Evolutionary conservation across 2,797 vertebrate genomes (phyloP), one percentile per base, ranked within the genome.

Genomic region (Eulemur albifrons): DNA sequence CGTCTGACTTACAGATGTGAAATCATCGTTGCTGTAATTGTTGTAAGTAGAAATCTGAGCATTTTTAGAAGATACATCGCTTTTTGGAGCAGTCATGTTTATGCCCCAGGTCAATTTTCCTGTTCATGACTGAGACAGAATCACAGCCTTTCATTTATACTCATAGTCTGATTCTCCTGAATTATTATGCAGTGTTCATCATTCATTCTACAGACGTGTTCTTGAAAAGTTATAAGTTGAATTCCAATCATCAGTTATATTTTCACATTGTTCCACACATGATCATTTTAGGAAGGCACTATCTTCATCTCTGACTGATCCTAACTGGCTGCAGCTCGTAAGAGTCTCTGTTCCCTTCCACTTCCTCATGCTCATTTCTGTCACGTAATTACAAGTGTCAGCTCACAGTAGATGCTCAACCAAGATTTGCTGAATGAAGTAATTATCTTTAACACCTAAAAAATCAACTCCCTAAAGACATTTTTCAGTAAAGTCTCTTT

Each of bases 1-100:
- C 92, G 93, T 97, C 98, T 98, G 97, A 97, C 96, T 98, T 98
- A 97, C 97, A 98, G 97, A 98, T 97, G 98, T 96, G 97, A 98
- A 98, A 97, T 98, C 96, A 97, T 96, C 88, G 25, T 91, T 95
- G 96, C 97, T 98, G 72, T 97, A 98, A 98, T 95, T 98, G 98
- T 98, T 98, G 9, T 94, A 98, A 98, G 98, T 86, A 97, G 98
- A 95, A 97, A 98, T 95, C 94, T 77, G 96, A 97, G 96, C 95
- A 95, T 97, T 98, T 98, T 97, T 63, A 95, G 87, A 95, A 98
- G 98, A 97, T 92, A 85, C 82, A 96, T 96, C 77, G 65, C 89
- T 93, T 97, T 98, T 92, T 85, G 82, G 40, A 98, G 95, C 95
- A 94, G 93, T 97, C 97, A 87, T 97, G 61, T 98, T 98, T 97